A percentile compares a stretch with the other conserved stretches of the same genome.
Conservation (phyloP, 2,888 invertebrate genomes). For the Noctuana brunneofusca region DNA sequence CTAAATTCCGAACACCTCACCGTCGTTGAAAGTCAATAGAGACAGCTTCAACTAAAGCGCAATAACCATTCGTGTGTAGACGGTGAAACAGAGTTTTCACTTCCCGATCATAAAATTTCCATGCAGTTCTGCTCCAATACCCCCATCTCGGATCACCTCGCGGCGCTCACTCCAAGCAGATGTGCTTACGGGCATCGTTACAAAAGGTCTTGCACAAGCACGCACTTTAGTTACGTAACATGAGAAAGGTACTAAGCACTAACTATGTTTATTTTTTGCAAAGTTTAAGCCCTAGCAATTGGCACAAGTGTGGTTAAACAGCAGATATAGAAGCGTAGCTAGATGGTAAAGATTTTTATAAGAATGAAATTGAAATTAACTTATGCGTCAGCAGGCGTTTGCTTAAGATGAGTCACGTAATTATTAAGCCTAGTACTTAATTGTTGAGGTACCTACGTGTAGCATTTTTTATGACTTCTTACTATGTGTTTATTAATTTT, state of each 20-base stretch:
- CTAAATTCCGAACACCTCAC: background rate
- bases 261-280: background rate
- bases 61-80: conserved; percentile 5
- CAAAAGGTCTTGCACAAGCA: conserved; percentile 37
- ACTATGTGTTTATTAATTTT: no score
- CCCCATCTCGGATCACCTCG: conserved; percentile 26
- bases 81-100: conserved; percentile 30
- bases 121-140: conserved; percentile 33
- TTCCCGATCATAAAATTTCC: conserved; percentile 32
- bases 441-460: no score
- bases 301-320: background rate
- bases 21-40: background rate
- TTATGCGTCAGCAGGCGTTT: no score
- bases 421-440: no score
- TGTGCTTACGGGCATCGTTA: conserved; percentile 33
- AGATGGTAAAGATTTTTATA: no score
- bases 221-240: background rate
- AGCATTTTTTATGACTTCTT: no score
- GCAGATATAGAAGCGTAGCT: background rate
- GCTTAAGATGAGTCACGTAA: no score
- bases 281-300: background rate
- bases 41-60: background rate
- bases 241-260: background rate
- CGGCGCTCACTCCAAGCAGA: background rate
- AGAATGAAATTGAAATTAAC: no score